phyloP scores from a whole-genome alignment of 2,888 invertebrate species.

The Platerodrilus igneus region DNA sequence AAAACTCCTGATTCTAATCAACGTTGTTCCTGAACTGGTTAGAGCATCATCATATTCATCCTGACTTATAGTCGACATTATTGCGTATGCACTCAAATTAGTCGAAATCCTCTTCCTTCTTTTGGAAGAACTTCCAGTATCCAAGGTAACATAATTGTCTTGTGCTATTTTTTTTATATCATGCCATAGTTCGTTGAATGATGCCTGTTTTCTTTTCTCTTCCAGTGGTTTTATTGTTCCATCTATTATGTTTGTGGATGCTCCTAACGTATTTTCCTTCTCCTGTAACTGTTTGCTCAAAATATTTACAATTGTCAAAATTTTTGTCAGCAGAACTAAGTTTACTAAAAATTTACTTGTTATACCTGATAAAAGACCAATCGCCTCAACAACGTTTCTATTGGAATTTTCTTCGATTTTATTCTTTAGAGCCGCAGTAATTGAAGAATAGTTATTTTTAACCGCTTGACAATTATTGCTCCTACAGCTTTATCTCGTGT shows the following conservation, averaged over 20 bases:
- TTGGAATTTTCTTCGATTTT: constrained; percentile 1
- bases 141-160: constrained; percentile 4
- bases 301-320: background rate
- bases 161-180: constrained; percentile 5
- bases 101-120: constrained; percentile 1
- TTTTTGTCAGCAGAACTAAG: background rate
- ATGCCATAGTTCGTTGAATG: constrained; percentile 6
- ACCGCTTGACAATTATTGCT: constrained; percentile 5
- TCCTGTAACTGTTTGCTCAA: constrained; percentile 3
- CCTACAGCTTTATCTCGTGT: constrained; percentile 2
- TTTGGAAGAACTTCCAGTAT: constrained; percentile 1
- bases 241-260: constrained; percentile 8
- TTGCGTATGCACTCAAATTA: constrained; percentile 4
- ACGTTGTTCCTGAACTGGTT: background rate
- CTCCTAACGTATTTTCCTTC: constrained; percentile 3
- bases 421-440: constrained; percentile 1
- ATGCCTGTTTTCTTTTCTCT: constrained; percentile 4
- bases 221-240: constrained; percentile 5
- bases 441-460: constrained; percentile 3
- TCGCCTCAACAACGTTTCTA: background rate
- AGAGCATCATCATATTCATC: constrained; percentile 3
- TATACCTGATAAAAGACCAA: constrained; percentile 4
- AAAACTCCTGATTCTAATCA: background rate
- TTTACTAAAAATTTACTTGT: background rate
- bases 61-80: constrained; percentile 4